phyloP scores from a whole-genome alignment of 2,888 invertebrate genomes.

The Leucophenga montana region DNA sequence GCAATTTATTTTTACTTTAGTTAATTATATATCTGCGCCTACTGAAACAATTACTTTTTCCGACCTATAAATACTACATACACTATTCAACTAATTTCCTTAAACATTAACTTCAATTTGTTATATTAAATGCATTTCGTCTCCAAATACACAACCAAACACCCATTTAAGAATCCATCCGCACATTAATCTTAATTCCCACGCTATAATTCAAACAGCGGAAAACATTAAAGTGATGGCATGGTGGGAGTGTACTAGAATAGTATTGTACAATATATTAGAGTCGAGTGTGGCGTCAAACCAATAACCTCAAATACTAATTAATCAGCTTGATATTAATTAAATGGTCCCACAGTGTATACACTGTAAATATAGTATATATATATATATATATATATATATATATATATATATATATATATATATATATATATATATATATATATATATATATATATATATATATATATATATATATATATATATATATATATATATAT shows the following conservation, averaged over 20 bases:
- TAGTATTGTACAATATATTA: constrained; percentile 41
- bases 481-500: too few relatives aligned
- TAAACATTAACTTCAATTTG: constrained; percentile 32
- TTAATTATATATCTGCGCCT: too few relatives aligned
- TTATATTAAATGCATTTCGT: constrained; percentile 31
- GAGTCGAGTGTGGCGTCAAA: constrained; percentile 5
- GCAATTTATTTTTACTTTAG: too few relatives aligned
- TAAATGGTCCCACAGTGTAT: constrained; percentile 51
- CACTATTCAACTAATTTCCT: too few relatives aligned
- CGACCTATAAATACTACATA: too few relatives aligned
- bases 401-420: too few relatives aligned
- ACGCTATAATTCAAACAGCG: constrained; percentile 40
- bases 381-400: too few relatives aligned
- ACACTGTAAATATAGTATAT: neutral
- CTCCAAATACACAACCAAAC: constrained; percentile 20
- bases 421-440: too few relatives aligned
- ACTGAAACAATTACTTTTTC: too few relatives aligned
- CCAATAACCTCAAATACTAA: constrained; percentile 49
- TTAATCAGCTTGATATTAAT: constrained; percentile 61
- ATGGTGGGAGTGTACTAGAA: constrained; percentile 60
- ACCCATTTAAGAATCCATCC: constrained; percentile 20
- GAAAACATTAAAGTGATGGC: constrained; percentile 65
- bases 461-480: too few relatives aligned
- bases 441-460: too few relatives aligned
- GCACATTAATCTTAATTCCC: constrained; percentile 51